phyloP scores from a whole-genome alignment of 1,140 invertebrate genomes.

The Arion vulgaris region DNA sequence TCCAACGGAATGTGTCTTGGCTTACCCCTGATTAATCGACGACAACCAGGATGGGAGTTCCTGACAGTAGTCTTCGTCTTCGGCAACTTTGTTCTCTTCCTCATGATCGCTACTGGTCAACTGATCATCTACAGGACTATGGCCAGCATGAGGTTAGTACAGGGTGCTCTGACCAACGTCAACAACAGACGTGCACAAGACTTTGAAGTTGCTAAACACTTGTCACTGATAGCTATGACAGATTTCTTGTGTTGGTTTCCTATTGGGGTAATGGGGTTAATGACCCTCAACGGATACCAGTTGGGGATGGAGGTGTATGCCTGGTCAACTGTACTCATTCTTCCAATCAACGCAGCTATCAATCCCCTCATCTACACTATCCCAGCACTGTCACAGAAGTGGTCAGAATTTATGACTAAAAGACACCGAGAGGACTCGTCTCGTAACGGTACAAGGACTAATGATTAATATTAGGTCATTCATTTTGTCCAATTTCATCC shows the following conservation, averaged over 20 bases:
- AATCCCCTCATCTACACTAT: slow-evolving; percentile 52
- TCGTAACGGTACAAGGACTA: not conserved
- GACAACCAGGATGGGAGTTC: slow-evolving; percentile 35
- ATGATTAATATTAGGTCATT: not conserved
- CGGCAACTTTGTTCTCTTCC: slow-evolving; percentile 42
- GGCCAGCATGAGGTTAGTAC: slow-evolving; percentile 4
- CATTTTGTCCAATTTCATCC: too few species aligned
- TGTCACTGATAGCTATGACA: slow-evolving; percentile 50
- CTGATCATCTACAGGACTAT: slow-evolving; percentile 47
- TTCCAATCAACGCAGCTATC: slow-evolving; percentile 52
- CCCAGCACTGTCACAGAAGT: not conserved
- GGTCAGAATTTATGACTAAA: slow-evolving; percentile 1
- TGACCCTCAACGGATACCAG: slow-evolving; percentile 38
- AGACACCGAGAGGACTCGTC: not conserved
- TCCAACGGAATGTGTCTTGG: slow-evolving; percentile 40
- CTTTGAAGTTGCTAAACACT: slow-evolving; percentile 45
- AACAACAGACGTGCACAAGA: slow-evolving; percentile 48
- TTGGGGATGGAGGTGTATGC: slow-evolving; percentile 47
- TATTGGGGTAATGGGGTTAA: slow-evolving; percentile 53
- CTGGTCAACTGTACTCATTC: slow-evolving; percentile 46
- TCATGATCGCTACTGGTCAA: slow-evolving; percentile 42
- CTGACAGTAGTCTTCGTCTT: slow-evolving; percentile 38
- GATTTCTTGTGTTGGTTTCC: slow-evolving; percentile 58
- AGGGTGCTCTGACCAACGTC: slow-evolving; percentile 7
- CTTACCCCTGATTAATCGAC: slow-evolving; percentile 34